Conservation (phyloP, 2,888 invertebrate genomes). For the Eudasyphora cyanicolor region DNA sequence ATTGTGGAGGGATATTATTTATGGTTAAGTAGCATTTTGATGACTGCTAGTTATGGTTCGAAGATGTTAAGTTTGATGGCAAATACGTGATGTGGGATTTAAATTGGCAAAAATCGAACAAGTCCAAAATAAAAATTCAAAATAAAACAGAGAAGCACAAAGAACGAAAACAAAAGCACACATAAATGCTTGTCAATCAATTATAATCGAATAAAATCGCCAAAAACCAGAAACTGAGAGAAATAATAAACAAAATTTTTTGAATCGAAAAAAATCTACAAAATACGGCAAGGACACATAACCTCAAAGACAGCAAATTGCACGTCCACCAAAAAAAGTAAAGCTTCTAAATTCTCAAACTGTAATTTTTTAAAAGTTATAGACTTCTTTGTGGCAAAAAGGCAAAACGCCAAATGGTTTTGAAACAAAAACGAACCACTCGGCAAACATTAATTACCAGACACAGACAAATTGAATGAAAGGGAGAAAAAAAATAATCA, state of each 20-base stretch:
- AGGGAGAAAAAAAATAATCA: constrained; percentile 18
- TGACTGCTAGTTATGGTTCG: constrained; percentile 47
- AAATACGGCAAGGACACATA: constrained; percentile 47
- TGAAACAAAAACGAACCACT: constrained; percentile 28
- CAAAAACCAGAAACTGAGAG: constrained; percentile 18
- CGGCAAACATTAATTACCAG: constrained; percentile 36
- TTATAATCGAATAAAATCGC: constrained; percentile 57
- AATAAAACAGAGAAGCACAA: constrained; percentile 3
- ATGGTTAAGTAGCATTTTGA: constrained; percentile 59
- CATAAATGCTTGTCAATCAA: constrained; percentile 57
- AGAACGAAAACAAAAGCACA: constrained; percentile 17
- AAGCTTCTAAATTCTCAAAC: not conserved
- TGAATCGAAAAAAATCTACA: constrained; percentile 23
- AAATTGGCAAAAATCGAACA: constrained; percentile 44
- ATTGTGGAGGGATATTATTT: constrained; percentile 53
- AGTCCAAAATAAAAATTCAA: not conserved
- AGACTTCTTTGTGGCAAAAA: not conserved
- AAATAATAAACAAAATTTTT: constrained; percentile 17
- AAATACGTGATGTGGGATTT: constrained; percentile 59
- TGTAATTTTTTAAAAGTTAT: not conserved
- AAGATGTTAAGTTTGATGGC: constrained; percentile 44
- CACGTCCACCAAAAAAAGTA: not conserved
- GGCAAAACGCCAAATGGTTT: constrained; percentile 11
- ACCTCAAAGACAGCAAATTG: not conserved
- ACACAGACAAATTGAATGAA: constrained; percentile 50